Evolutionary conservation across 2,888 invertebrate genomes (phyloP).

Genomic region (Euzetes globulus): DNA sequence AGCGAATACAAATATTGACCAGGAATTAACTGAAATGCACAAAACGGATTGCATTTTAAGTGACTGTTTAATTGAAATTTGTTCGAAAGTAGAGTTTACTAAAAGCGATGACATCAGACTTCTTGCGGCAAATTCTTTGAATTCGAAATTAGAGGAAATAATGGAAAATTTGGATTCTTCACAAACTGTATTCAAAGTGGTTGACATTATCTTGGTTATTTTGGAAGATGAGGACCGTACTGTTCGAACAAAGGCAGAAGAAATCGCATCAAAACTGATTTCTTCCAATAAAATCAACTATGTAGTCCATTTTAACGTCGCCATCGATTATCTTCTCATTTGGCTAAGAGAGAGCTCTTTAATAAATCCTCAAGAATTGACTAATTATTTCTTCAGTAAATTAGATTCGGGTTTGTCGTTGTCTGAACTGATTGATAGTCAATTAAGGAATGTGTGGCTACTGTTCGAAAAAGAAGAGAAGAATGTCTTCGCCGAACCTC

Average conservation of each 20-base stretch:
- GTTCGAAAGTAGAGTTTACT: not conserved
- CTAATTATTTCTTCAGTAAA: not conserved
- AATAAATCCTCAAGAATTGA: not conserved
- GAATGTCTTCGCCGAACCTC: conserved; percentile 35
- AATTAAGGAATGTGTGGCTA: not conserved
- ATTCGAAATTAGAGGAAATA: not conserved
- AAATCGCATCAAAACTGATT: not conserved
- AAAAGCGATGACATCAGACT: conserved; percentile 32
- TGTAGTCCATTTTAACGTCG: not conserved
- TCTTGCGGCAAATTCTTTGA: not conserved
- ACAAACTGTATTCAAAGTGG: not conserved
- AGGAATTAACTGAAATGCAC: too few species aligned
- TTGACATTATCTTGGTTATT: conserved; percentile 17
- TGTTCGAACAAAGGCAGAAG: conserved; percentile 17
- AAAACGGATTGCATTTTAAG: not conserved
- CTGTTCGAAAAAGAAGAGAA: conserved; percentile 35
- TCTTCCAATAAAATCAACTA: not conserved
- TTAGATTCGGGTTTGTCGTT: not conserved
- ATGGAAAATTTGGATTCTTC: not conserved
- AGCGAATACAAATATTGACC: too few species aligned
- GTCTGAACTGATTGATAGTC: not conserved
- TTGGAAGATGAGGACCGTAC: conserved; percentile 31
- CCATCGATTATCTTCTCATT: not conserved
- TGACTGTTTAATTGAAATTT: not conserved
- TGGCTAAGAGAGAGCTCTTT: not conserved